Evolutionary conservation across 2,797 vertebrate genomes (phyloP).

Genomic region (Eurystomus glaucurus): DNA sequence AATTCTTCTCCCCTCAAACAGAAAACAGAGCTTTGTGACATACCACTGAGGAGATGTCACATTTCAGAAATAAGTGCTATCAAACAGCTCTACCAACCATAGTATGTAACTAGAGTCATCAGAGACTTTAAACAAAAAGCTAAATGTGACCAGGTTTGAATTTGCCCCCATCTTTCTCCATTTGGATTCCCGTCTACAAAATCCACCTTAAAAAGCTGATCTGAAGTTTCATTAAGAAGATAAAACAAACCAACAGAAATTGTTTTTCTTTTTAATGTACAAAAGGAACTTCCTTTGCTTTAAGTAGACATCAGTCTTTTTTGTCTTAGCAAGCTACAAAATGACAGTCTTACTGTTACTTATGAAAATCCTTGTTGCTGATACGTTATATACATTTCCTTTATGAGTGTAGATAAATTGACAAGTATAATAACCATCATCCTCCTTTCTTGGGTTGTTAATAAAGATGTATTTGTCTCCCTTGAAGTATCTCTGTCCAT

Average conservation of each 20-base stretch:
- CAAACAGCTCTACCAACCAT: not conserved
- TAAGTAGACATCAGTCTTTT: not conserved
- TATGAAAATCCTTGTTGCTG: slow-evolving; percentile 74
- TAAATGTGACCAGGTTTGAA: not conserved
- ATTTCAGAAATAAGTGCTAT: not conserved
- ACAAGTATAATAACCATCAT: slow-evolving; percentile 83
- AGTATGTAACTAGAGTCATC: not conserved
- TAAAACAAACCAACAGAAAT: not conserved
- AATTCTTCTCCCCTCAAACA: not conserved
- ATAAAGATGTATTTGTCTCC: not conserved
- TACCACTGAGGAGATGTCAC: not conserved
- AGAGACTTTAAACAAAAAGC: not conserved
- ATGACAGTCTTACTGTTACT: slow-evolving; percentile 58
- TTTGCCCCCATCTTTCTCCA: not conserved
- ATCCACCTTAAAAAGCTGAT: not conserved
- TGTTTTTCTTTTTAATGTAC: not conserved
- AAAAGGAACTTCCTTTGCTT: not conserved
- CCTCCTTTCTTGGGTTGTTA: not conserved
- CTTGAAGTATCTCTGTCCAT: slow-evolving; percentile 25
- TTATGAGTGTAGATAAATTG: slow-evolving; percentile 79
- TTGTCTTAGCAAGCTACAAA: not conserved
- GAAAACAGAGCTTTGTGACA: not conserved
- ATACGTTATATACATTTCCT: slow-evolving; percentile 70
- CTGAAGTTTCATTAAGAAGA: not conserved
- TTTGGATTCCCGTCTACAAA: not conserved